Percentiles rank a stretch among this genome's conserved stretches.
Evolutionary conservation across 2,113 vertebrate genomes (phyloP).

Genomic region (Ameiurus melas): DNA sequence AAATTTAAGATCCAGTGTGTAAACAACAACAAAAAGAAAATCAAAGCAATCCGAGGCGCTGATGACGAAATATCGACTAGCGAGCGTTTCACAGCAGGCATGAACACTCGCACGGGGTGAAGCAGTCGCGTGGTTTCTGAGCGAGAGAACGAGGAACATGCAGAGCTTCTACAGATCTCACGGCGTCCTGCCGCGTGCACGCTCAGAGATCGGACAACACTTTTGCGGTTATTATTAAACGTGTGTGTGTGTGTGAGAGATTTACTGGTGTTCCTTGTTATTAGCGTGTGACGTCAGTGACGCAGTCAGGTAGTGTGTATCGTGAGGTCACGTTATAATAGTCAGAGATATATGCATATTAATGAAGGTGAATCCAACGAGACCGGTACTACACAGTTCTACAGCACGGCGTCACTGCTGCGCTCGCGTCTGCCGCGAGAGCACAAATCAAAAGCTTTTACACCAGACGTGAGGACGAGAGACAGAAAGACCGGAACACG

Average conservation of each 20-base stretch:
- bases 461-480: neutral
- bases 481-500: neutral
- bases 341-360: neutral
- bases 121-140: neutral
- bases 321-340: neutral
- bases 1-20: constrained; percentile 48
- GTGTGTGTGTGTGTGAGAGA: neutral
- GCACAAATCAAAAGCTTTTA: neutral
- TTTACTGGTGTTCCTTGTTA: neutral
- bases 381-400: neutral
- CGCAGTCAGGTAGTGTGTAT: neutral
- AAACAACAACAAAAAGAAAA: constrained; percentile 20
- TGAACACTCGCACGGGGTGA: neutral
- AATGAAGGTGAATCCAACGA: neutral
- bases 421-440: neutral
- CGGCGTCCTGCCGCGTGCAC: neutral
- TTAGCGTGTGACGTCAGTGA: neutral
- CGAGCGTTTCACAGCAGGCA: neutral
- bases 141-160: neutral
- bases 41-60: no score
- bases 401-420: neutral
- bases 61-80: neutral
- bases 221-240: neutral
- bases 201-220: neutral
- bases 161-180: neutral